Percentiles rank a stretch among this genome's conserved stretches.
These are phyloP conservation scores for Protophormia terraenovae DNA, from an alignment of 2,888 invertebrate genomes.

Conservation along the genomic window DNA sequence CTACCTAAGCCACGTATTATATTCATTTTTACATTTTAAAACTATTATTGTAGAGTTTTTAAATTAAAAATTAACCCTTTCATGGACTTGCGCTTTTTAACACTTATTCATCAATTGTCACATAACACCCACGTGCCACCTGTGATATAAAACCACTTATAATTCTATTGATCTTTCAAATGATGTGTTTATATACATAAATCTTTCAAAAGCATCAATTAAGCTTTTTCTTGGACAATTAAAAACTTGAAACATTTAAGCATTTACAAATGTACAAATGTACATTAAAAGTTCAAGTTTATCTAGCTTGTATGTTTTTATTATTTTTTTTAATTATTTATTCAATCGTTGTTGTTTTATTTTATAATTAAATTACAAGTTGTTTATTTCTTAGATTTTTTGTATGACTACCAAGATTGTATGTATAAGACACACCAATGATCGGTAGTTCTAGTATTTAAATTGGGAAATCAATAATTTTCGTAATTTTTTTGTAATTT, in stretches of 20 bases:
- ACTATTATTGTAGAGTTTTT: no score
- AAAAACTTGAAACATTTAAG: constrained; percentile 3
- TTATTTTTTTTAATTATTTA: not conserved
- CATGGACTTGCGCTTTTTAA: no score
- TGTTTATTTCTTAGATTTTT: constrained; percentile 22
- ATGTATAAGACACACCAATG: not conserved
- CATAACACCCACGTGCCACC: not conserved
- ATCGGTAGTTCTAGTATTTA: not conserved
- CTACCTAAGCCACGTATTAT: no score
- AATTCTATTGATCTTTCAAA: not conserved
- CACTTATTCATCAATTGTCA: not conserved
- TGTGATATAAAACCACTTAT: not conserved
- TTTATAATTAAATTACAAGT: constrained; percentile 2
- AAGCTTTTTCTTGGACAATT: not conserved
- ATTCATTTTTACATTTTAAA: no score
- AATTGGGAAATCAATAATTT: constrained; percentile 38
- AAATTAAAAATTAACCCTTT: no score
- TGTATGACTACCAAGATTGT: constrained; percentile 8
- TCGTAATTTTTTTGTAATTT: constrained; percentile 19
- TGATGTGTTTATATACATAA: not conserved
- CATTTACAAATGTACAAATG: no score
- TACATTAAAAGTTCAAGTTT: constrained; percentile 44
- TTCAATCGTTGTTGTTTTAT: not conserved
- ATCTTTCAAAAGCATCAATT: not conserved
- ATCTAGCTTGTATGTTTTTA: constrained; percentile 4